Conservation (phyloP, 2,113 vertebrate species). For the Strix aluco region DNA sequence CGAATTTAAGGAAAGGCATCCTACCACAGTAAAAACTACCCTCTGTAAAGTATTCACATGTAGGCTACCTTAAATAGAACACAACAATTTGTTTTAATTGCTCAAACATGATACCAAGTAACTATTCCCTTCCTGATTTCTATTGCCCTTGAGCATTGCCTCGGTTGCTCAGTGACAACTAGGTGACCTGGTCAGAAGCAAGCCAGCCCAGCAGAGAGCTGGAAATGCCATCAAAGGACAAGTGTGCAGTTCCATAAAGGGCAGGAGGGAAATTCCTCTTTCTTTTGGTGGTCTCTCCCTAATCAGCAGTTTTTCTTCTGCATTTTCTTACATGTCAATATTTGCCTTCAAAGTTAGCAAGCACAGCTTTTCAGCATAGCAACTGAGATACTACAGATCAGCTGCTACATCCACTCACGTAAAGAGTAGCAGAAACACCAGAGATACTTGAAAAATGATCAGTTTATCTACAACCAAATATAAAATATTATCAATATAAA, state of each 20-base stretch:
- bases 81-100: background rate
- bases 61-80: background rate
- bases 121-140: background rate
- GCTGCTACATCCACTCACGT: background rate
- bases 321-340: background rate
- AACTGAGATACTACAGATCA: background rate
- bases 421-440: background rate
- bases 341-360: background rate
- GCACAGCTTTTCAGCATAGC: background rate
- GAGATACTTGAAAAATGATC: background rate
- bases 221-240: background rate
- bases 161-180: background rate
- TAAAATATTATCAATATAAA: background rate
- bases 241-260: background rate
- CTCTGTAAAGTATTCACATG: background rate
- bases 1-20: background rate
- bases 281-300: background rate
- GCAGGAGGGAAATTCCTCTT: background rate
- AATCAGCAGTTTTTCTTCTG: background rate
- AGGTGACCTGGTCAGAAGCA: background rate
- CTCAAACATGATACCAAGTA: background rate
- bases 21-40: background rate
- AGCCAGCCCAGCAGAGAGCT: background rate
- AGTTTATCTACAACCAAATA: background rate
- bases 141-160: background rate